phyloP scores from a whole-genome alignment of 2,797 vertebrate species.

The Macroramphosus scolopax region DNA sequence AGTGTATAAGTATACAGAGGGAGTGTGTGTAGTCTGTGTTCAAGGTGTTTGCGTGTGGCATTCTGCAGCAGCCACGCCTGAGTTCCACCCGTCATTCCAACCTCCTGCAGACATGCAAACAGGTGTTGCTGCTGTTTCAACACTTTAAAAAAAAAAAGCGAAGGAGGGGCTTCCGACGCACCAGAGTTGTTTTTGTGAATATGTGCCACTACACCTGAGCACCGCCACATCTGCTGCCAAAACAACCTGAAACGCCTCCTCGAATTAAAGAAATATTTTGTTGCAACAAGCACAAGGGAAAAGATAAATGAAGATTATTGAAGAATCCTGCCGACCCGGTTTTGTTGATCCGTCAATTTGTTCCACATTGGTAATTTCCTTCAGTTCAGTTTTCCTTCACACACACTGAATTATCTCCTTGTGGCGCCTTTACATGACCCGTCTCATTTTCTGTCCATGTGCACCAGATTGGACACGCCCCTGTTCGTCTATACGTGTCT shows the following conservation, averaged over 20 bases:
- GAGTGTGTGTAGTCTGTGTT: conserved; percentile 17
- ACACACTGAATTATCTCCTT: conserved; percentile 20
- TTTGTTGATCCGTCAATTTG: conserved; percentile 4
- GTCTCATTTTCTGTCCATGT: conserved; percentile 25
- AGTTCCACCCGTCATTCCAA: conserved; percentile 37
- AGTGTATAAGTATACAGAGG: conserved; percentile 1
- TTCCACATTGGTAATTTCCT: conserved; percentile 3
- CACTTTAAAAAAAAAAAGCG: conserved; percentile 5
- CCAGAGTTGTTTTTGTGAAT: conserved; percentile 18
- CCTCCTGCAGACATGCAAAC: conserved; percentile 44
- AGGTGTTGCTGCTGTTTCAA: conserved; percentile 49
- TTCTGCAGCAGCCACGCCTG: no score
- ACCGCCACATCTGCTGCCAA: conserved; percentile 9
- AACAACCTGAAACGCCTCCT: conserved; percentile 12
- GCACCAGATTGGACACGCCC: conserved; percentile 26
- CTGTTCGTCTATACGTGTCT: conserved; percentile 8
- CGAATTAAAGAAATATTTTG: not conserved
- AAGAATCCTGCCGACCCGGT: not conserved
- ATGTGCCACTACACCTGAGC: conserved; percentile 25
- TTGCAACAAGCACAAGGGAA: conserved; percentile 13
- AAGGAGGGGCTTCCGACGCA: conserved; percentile 18
- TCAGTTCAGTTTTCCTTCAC: not conserved
- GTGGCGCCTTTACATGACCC: conserved; percentile 24
- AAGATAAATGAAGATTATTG: not conserved
- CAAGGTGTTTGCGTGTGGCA: no score